Conservation (phyloP, 2,113 vertebrate species). For the Megaceryle maxima region DNA sequence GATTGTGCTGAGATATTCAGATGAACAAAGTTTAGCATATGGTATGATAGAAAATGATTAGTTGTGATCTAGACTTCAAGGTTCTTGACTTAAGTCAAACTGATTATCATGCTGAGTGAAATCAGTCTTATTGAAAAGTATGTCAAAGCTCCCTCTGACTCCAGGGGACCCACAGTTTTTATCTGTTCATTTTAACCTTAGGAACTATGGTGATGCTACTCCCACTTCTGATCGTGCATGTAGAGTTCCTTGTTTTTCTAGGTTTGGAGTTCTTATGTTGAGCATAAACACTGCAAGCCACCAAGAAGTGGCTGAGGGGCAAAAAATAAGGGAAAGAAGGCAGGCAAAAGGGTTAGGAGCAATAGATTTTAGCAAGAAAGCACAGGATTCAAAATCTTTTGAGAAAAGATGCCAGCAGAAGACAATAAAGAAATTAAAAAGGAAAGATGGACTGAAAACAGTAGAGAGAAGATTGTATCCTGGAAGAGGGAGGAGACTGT, state of each 20-base stretch:
- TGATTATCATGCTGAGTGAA: neutral
- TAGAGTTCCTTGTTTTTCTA: neutral
- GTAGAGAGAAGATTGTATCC: neutral
- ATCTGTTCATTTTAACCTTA: neutral
- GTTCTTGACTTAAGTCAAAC: neutral
- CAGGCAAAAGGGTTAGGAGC: neutral
- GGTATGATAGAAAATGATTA: neutral
- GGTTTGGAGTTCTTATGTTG: neutral
- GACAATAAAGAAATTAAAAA: neutral
- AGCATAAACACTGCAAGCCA: neutral
- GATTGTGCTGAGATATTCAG: neutral
- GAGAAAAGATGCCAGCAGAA: neutral
- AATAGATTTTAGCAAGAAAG: neutral
- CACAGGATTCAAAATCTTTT: neutral
- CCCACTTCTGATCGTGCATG: neutral
- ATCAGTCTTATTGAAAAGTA: neutral
- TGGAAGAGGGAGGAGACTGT: neutral
- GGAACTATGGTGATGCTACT: neutral
- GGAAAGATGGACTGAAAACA: neutral
- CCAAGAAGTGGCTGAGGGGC: neutral
- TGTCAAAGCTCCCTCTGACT: neutral
- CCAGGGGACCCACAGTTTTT: neutral
- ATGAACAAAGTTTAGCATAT: neutral
- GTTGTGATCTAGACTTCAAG: neutral
- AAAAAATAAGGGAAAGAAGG: neutral